phyloP scores from a whole-genome alignment of 2,113 vertebrate species.

The Charina bottae region DNA sequence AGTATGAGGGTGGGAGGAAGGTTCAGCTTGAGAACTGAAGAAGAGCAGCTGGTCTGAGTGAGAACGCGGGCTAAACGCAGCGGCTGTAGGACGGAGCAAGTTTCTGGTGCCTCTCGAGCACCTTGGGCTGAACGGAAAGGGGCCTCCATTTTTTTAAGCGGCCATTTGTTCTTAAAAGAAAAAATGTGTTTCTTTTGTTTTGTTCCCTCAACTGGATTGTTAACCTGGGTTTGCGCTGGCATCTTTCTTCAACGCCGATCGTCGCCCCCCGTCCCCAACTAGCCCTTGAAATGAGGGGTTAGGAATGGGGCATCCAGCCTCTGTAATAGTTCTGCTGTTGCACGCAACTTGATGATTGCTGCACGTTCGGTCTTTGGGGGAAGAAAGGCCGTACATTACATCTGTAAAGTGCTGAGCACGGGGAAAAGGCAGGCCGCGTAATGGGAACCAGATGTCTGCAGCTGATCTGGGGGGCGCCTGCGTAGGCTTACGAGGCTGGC shows the following conservation, averaged over 20 bases:
- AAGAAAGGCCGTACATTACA: background rate
- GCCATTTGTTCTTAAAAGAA: background rate
- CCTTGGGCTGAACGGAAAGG: background rate
- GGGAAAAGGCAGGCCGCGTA: background rate
- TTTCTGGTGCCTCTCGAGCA: background rate
- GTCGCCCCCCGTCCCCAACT: background rate
- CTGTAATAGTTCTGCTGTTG: background rate
- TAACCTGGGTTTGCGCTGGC: background rate
- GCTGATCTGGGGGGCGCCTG: background rate
- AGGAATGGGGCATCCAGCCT: background rate
- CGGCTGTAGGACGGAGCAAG: background rate
- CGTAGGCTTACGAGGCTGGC: background rate
- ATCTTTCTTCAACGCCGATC: background rate
- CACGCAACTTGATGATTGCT: background rate
- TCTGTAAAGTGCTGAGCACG: background rate
- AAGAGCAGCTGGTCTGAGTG: background rate
- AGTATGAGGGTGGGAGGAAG: background rate
- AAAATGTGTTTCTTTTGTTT: background rate
- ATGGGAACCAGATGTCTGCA: slow-evolving; percentile 1
- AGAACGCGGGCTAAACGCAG: background rate
- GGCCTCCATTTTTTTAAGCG: background rate
- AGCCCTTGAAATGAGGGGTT: background rate
- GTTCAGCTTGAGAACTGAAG: background rate
- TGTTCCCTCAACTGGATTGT: background rate
- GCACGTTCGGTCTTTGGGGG: background rate